Evolutionary conservation across 2,888 invertebrate species (phyloP).

Genomic region (Melinopterus prodromus): DNA sequence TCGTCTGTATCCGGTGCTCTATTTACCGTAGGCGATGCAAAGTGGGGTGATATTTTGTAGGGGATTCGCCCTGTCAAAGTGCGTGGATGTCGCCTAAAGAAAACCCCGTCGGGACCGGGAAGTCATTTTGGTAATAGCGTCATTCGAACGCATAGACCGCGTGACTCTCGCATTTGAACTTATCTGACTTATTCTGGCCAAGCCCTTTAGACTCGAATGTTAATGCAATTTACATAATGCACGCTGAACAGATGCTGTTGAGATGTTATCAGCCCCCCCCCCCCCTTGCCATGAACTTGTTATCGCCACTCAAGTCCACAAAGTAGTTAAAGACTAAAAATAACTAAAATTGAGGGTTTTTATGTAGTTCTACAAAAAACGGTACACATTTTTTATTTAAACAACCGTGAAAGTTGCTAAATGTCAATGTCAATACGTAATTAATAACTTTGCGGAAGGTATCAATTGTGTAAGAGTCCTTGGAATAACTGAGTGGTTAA

Average conservation of each 20-base stretch:
- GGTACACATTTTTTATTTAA: too few species aligned
- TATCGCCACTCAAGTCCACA: not conserved
- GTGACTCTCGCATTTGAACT: not conserved
- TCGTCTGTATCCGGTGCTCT: not conserved
- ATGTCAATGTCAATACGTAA: too few species aligned
- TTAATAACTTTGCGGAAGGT: too few species aligned
- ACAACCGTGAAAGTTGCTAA: too few species aligned
- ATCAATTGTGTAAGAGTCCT: too few species aligned
- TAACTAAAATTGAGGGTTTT: too few species aligned
- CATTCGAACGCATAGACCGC: not conserved
- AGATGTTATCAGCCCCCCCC: not conserved
- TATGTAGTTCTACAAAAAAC: too few species aligned
- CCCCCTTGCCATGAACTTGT: not conserved
- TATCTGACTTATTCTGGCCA: not conserved
- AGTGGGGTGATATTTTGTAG: not conserved
- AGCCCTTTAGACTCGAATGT: not conserved
- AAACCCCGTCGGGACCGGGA: not conserved
- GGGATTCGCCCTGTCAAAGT: not conserved
- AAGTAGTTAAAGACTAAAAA: too few species aligned
- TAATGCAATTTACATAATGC: not conserved
- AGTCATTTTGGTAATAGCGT: not conserved
- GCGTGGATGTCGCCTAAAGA: not conserved
- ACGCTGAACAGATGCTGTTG: not conserved
- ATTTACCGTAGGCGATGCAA: not conserved
- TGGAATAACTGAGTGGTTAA: too few species aligned